A percentile compares a stretch with the other conserved stretches of the same genome.
Evolutionary conservation across 1,140 invertebrate species (phyloP).

Genomic region (Marisa cornuarietis): DNA sequence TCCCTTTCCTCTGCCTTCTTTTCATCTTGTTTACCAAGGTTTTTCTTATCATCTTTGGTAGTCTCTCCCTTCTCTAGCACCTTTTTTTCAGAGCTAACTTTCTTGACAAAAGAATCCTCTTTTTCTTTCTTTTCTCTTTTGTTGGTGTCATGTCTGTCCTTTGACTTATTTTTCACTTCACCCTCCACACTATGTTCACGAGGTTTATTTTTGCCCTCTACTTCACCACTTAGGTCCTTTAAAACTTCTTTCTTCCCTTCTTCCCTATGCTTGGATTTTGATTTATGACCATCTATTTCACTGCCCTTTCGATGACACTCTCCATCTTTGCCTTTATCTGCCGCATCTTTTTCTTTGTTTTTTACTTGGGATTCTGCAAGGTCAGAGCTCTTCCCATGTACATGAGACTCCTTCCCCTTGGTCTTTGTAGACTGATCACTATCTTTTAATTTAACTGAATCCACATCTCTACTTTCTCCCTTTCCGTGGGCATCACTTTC

Average conservation of each 20-base stretch:
- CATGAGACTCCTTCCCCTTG: slow-evolving; percentile 25
- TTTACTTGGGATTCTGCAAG: slow-evolving; percentile 6
- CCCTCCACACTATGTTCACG: no score
- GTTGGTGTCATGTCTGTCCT: slow-evolving; percentile 22
- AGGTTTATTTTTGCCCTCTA: no score
- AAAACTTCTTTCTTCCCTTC: no score
- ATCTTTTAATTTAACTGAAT: slow-evolving; percentile 11
- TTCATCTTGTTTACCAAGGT: slow-evolving; percentile 24
- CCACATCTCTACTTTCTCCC: neutral
- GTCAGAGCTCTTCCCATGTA: slow-evolving; percentile 28
- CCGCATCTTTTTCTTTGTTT: slow-evolving; percentile 1
- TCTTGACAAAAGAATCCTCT: slow-evolving; percentile 4
- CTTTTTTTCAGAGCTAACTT: slow-evolving; percentile 28
- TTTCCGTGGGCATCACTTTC: neutral
- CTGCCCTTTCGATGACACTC: no score
- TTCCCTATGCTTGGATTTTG: no score
- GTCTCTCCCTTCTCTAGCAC: slow-evolving; percentile 16
- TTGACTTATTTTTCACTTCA: slow-evolving; percentile 16
- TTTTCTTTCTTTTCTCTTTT: slow-evolving; percentile 41
- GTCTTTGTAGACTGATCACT: slow-evolving; percentile 15
- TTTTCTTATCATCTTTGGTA: slow-evolving; percentile 31
- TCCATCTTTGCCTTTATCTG: no score
- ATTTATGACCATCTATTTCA: no score
- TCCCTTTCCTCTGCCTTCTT: slow-evolving; percentile 21
- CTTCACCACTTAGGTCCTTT: no score